Conservation (phyloP, 35 echinoderm and acorn worm genomes). For the Anneissia japonica region DNA sequence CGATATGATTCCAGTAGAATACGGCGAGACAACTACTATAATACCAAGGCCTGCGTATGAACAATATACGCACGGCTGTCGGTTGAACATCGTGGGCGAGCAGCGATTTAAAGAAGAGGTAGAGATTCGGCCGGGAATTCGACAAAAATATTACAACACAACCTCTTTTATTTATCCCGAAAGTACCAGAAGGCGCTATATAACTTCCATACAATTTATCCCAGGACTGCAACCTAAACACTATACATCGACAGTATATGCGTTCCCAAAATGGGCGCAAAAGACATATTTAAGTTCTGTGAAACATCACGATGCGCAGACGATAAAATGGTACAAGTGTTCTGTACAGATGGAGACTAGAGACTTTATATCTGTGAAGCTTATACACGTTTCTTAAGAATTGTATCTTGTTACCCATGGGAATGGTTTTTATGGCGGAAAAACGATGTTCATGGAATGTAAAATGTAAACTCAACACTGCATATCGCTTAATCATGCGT, state of each 20-base stretch:
- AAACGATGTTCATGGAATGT: too few relatives aligned
- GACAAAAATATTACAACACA: slow-evolving; percentile 38
- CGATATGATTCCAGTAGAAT: slow-evolving; percentile 2
- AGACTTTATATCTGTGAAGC: slow-evolving; percentile 57
- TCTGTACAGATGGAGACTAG: slow-evolving; percentile 50
- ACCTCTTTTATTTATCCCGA: slow-evolving; percentile 39
- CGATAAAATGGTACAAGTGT: slow-evolving; percentile 50
- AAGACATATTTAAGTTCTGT: slow-evolving; percentile 35
- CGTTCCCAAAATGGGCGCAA: slow-evolving; percentile 37
- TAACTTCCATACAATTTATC: slow-evolving; percentile 28
- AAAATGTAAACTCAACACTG: too few relatives aligned
- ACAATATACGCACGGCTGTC: slow-evolving; percentile 27
- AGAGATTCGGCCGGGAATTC: slow-evolving; percentile 22
- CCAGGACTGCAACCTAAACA: slow-evolving; percentile 17
- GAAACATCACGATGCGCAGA: slow-evolving; percentile 43
- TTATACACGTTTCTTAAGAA: slow-evolving; percentile 37
- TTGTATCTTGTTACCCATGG: too few relatives aligned
- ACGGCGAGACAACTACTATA: slow-evolving; percentile 37
- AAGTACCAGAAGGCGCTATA: slow-evolving; percentile 33
- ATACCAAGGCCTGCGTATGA: slow-evolving; percentile 24
- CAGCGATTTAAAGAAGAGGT: slow-evolving; percentile 50
- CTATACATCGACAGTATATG: slow-evolving; percentile 39
- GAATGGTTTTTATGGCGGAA: too few relatives aligned
- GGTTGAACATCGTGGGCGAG: slow-evolving; percentile 26
- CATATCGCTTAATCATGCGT: too few relatives aligned